These are phyloP conservation scores for Eremobia ochroleuca DNA, from an alignment of 2,888 invertebrate species.

Conservation along the genomic window DNA sequence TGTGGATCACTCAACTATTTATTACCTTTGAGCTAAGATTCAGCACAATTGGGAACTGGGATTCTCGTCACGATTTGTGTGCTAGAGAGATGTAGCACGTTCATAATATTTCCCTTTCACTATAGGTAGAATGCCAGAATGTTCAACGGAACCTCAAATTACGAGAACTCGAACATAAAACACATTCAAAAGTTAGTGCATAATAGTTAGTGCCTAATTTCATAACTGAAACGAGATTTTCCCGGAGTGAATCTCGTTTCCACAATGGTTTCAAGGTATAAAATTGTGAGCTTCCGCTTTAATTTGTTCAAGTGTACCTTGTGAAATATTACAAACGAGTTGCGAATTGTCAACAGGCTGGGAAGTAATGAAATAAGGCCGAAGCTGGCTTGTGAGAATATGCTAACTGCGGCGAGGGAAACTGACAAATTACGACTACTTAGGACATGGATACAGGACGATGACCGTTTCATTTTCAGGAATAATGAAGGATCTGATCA, in stretches of 20 bases:
- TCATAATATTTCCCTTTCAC: background rate
- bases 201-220: constrained; percentile 64
- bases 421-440: constrained; percentile 1
- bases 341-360: constrained; percentile 61
- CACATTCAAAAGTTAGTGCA: constrained; percentile 51
- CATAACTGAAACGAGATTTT: constrained; percentile 55
- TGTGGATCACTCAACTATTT: constrained; percentile 20
- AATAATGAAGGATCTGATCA: background rate
- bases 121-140: background rate
- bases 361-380: constrained; percentile 64
- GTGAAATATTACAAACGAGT: constrained; percentile 63
- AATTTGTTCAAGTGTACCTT: constrained; percentile 56
- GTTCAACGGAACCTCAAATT: constrained; percentile 18
- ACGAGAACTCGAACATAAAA: constrained; percentile 21
- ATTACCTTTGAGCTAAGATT: constrained; percentile 9
- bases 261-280: constrained; percentile 56
- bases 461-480: background rate
- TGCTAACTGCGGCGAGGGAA: constrained; percentile 21
- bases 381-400: constrained; percentile 13
- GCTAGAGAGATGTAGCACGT: background rate
- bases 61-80: background rate
- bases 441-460: background rate
- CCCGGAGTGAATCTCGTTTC: constrained; percentile 52
- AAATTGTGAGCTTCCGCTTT: constrained; percentile 54
- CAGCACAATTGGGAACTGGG: background rate